Percentiles rank a stretch among this genome's conserved stretches.
phyloP scores from a whole-genome alignment of 1,140 invertebrate genomes.

The Asbolus verrucosus region DNA sequence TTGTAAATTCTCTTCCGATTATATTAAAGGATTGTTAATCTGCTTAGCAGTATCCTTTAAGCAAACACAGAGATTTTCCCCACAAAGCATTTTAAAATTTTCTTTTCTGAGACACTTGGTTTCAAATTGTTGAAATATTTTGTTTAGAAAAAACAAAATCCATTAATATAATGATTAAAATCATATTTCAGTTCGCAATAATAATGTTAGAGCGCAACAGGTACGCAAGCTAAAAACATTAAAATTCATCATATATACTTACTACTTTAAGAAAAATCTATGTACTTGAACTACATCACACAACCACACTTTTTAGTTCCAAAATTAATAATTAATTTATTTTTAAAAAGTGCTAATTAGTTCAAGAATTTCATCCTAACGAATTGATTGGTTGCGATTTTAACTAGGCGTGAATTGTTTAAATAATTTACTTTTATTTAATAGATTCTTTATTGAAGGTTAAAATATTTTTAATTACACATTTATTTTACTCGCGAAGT shows the following conservation, averaged over 20 bases:
- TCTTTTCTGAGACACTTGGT: no score
- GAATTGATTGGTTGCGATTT: not conserved
- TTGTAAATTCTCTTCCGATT: no score
- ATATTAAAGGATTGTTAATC: no score
- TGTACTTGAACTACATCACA: conserved; percentile 1
- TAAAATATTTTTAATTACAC: conserved; percentile 26
- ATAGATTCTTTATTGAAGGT: no score
- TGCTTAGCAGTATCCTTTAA: no score
- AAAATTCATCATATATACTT: no score
- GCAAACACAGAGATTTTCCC: no score
- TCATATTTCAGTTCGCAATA: not conserved
- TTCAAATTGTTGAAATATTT: not conserved
- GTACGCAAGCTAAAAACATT: not conserved
- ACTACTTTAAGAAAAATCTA: not conserved
- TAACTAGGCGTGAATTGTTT: not conserved
- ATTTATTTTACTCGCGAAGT: conserved; percentile 11
- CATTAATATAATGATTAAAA: conserved; percentile 7
- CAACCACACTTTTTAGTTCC: not conserved
- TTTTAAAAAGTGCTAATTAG: not conserved
- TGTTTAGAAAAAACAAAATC: not conserved
- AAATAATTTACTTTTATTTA: not conserved
- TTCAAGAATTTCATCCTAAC: no score
- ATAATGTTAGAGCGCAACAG: conserved; percentile 7
- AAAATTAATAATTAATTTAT: not conserved
- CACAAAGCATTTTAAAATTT: not conserved